Conservation (phyloP, 2,797 vertebrate genomes). For the Gallinago stenura region DNA sequence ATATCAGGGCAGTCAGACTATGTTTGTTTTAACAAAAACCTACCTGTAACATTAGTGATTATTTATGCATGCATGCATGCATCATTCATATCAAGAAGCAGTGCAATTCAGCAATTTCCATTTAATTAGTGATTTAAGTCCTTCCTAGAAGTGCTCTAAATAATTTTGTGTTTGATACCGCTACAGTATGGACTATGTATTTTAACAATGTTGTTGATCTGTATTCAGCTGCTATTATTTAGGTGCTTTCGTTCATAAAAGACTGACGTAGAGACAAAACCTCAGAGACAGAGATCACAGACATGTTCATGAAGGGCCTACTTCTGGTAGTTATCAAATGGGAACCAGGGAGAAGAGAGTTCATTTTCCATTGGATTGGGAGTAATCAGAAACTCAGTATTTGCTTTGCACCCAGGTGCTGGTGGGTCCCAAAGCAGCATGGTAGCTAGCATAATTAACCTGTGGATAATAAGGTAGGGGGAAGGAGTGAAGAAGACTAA, state of each 20-base stretch:
- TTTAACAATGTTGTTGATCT: not conserved
- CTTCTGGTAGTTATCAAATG: not conserved
- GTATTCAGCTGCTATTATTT: not conserved
- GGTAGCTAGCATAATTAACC: constrained; percentile 17
- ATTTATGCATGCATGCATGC: not conserved
- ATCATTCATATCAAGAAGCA: not conserved
- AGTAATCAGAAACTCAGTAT: not conserved
- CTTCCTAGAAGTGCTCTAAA: not conserved
- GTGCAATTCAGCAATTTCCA: not conserved
- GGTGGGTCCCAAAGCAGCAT: not conserved
- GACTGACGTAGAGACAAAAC: not conserved
- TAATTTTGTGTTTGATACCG: not conserved
- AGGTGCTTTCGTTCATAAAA: not conserved
- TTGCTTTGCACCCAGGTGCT: not conserved
- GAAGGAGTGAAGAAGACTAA: not conserved
- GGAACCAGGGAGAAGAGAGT: not conserved
- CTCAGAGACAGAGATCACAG: constrained; percentile 13
- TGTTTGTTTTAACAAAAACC: not conserved
- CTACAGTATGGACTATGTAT: not conserved
- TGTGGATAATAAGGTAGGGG: not conserved
- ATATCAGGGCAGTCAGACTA: not conserved
- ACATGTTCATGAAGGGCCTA: not conserved
- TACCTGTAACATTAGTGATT: not conserved
- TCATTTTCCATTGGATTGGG: not conserved
- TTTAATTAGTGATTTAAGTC: constrained; percentile 17